phyloP scores from a whole-genome alignment of 2,113 vertebrate genomes.

The Otocyon megalotis region DNA sequence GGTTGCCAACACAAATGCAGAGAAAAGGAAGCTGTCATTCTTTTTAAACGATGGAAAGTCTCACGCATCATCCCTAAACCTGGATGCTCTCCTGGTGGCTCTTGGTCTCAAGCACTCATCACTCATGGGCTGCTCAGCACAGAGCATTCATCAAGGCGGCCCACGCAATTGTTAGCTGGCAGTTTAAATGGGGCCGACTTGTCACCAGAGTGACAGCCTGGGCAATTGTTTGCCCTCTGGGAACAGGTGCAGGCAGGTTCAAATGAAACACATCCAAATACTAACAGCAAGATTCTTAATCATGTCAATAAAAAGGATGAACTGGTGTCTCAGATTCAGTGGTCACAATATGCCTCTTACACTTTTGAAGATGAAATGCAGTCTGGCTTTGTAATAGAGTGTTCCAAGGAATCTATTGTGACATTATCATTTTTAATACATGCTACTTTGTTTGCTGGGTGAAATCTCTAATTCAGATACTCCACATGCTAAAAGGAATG shows the following conservation, averaged over 20 bases:
- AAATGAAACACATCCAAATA: constrained; percentile 81
- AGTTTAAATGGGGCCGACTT: constrained; percentile 75
- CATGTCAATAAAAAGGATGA: constrained; percentile 79
- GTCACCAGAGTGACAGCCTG: constrained; percentile 77
- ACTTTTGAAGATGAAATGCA: constrained; percentile 66
- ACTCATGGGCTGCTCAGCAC: neutral
- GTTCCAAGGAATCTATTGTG: constrained; percentile 42
- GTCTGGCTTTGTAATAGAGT: constrained; percentile 53
- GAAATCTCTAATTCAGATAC: constrained; percentile 47
- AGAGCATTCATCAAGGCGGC: constrained; percentile 63
- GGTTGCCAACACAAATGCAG: constrained; percentile 58
- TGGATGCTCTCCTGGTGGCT: constrained; percentile 30
- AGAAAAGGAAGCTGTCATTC: constrained; percentile 64
- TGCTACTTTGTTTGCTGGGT: neutral
- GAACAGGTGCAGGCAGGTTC: constrained; percentile 79
- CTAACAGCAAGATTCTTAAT: constrained; percentile 80
- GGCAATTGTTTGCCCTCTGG: constrained; percentile 82
- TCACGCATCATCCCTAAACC: constrained; percentile 65
- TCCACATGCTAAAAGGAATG: constrained; percentile 17
- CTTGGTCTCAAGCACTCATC: constrained; percentile 42
- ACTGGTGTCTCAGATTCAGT: constrained; percentile 50
- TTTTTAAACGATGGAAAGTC: constrained; percentile 54
- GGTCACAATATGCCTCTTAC: constrained; percentile 56
- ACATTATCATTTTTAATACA: constrained; percentile 56
- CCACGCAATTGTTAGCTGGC: constrained; percentile 52